Conservation (phyloP, 92 coral and sea anemone species). For the Pocillopora meandrina region DNA sequence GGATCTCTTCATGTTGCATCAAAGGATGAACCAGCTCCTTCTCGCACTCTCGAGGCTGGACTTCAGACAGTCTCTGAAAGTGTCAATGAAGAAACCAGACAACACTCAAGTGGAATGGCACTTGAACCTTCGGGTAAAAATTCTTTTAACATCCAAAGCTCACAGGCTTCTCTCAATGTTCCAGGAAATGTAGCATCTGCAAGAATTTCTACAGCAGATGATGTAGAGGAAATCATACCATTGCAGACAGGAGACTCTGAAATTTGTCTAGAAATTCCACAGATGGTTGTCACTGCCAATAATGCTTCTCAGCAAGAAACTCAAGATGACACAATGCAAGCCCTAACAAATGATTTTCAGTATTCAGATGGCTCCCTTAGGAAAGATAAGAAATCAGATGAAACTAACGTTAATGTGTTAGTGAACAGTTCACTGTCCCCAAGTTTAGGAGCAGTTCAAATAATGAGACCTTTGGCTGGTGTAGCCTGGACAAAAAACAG, state of each 20-base stretch:
- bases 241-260: neutral
- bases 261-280: conserved; percentile 35
- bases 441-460: conserved; percentile 27
- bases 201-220: conserved; percentile 12
- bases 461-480: conserved; percentile 32
- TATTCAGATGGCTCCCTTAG: neutral
- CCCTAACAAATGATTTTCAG: neutral
- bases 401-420: neutral
- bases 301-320: neutral
- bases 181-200: neutral
- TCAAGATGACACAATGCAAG: neutral
- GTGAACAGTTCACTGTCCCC: conserved; percentile 11
- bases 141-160: neutral
- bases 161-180: conserved; percentile 20
- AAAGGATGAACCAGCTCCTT: neutral
- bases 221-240: neutral
- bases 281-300: neutral
- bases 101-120: conserved; percentile 17
- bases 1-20: conserved; percentile 63
- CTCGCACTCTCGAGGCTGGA: neutral
- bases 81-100: conserved; percentile 1
- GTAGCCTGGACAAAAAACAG: conserved; percentile 22
- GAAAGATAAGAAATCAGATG: neutral
- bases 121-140: conserved; percentile 2
- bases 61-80: neutral